phyloP scores from a whole-genome alignment of 2,888 invertebrate species.

The Dynastes tityus region DNA sequence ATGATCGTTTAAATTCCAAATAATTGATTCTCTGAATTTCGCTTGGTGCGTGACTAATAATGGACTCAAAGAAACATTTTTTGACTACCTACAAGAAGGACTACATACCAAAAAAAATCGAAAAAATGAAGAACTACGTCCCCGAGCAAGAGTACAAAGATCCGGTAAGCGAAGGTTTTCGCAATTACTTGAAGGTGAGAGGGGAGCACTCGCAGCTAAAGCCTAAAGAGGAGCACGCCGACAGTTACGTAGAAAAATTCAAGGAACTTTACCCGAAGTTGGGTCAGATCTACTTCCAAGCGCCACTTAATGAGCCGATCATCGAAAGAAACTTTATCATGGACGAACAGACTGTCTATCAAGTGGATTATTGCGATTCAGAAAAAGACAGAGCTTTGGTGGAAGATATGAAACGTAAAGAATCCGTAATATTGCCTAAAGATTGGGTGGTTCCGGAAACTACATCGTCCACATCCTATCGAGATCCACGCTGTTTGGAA shows the following conservation, averaged over 20 bases:
- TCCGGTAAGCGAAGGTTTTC: slow-evolving; percentile 46
- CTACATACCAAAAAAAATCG: slow-evolving; percentile 15
- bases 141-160: slow-evolving; percentile 45
- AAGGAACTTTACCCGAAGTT: slow-evolving; percentile 46
- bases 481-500: slow-evolving; percentile 42
- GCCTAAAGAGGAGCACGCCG: slow-evolving; percentile 39
- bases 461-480: slow-evolving; percentile 21
- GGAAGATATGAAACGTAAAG: slow-evolving; percentile 20
- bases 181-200: slow-evolving; percentile 41
- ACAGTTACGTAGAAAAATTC: slow-evolving; percentile 47
- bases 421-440: slow-evolving; percentile 4
- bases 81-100: slow-evolving; percentile 42
- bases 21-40: neutral
- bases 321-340: slow-evolving; percentile 36
- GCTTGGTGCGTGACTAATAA: neutral
- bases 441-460: slow-evolving; percentile 45
- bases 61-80: slow-evolving; percentile 27
- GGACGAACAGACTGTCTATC: slow-evolving; percentile 47
- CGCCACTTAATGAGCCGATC: slow-evolving; percentile 22
- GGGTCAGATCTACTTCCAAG: slow-evolving; percentile 35
- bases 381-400: slow-evolving; percentile 24
- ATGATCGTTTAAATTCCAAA: slow-evolving; percentile 21
- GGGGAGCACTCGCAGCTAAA: slow-evolving; percentile 3
- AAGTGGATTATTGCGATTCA: slow-evolving; percentile 49
- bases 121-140: neutral